Evolutionary conservation across 2,888 invertebrate genomes (phyloP), one percentile per base, ranked within the genome.

Genomic region (Cerastis rubricosa): DNA sequence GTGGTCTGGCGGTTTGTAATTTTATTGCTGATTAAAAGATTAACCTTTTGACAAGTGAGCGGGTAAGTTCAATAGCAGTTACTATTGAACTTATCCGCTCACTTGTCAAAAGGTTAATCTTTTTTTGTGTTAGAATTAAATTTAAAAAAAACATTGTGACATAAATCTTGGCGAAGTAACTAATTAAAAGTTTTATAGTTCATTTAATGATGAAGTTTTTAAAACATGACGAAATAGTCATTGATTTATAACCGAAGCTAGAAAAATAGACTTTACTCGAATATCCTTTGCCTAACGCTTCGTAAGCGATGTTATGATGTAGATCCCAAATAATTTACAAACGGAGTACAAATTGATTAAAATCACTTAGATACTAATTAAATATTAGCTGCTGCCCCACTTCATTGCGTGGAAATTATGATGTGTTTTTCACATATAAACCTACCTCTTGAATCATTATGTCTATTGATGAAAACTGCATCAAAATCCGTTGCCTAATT

Each of bases 21-120:
- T 17, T 45, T n/a, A 35, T 57, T 22, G 40, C 43, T 35, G 19
- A 51, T 65, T 66, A 45, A 78, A 11, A 17, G 9, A 66, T 54
- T 75, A 25, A 78, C 79, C 69, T 79, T 68, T 75, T 68, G 5
- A 45, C 9, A 29, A 47, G 40, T 77, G 7, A n/a, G 9, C 3
- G 12, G 12, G 35, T 51, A 0, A 8, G 1, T 29, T 19, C 12
- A 29, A 29, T 17, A 17, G 5, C 17, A 17, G 17, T 1, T 35
- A 35, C 3, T 35, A 35, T 35, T 35, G 35, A 35, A 35, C 35
- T 35, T n/a, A n/a, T n/a, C n/a, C n/a, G n/a, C n/a, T n/a, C n/a
- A n/a, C n/a, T n/a, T n/a, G n/a, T n/a, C 35, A 35, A 35, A 35
- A 35, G 35, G 35, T 35, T 35, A 35, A 35, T 35, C 35, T 35